Evolutionary conservation across 2,797 vertebrate species (phyloP).

Genomic region (Myotis planiceps): DNA sequence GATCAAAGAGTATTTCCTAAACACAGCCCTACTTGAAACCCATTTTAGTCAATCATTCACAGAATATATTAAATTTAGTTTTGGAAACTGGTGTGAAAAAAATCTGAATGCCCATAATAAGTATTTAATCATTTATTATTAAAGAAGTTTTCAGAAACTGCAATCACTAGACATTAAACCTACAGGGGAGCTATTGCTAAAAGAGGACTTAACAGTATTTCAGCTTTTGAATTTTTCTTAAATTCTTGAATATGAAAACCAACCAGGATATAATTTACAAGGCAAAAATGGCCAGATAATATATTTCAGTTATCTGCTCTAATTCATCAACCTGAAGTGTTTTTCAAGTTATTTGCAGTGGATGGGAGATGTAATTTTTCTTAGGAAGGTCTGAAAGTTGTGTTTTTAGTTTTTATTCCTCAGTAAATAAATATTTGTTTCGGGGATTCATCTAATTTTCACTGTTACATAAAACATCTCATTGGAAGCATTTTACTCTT

Average conservation of each 20-base stretch:
- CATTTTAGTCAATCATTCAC: conserved; percentile 20
- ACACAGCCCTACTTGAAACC: not conserved
- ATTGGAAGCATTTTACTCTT: not conserved
- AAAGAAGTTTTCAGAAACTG: not conserved
- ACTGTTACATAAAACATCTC: not conserved
- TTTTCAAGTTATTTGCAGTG: conserved; percentile 12
- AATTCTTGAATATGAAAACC: not conserved
- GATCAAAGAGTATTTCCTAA: conserved; percentile 46
- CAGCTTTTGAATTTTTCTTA: not conserved
- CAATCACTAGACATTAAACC: not conserved
- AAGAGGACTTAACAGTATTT: not conserved
- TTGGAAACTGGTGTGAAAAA: not conserved
- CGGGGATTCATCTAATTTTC: conserved; percentile 62
- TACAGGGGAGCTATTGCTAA: not conserved
- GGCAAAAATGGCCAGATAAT: conserved; percentile 45
- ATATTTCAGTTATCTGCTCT: conserved; percentile 1
- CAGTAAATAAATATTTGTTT: conserved; percentile 43
- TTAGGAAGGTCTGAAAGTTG: conserved; percentile 16
- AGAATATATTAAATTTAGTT: not conserved
- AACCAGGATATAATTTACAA: conserved; percentile 63
- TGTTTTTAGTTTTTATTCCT: not conserved
- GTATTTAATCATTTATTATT: conserved; percentile 1
- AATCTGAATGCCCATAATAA: not conserved
- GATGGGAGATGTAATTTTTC: not conserved
- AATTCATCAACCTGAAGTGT: conserved; percentile 32